These are phyloP conservation scores for Zaprionus ghesquierei DNA, from an alignment of 1,140 invertebrate species.

Conservation along the genomic window DNA sequence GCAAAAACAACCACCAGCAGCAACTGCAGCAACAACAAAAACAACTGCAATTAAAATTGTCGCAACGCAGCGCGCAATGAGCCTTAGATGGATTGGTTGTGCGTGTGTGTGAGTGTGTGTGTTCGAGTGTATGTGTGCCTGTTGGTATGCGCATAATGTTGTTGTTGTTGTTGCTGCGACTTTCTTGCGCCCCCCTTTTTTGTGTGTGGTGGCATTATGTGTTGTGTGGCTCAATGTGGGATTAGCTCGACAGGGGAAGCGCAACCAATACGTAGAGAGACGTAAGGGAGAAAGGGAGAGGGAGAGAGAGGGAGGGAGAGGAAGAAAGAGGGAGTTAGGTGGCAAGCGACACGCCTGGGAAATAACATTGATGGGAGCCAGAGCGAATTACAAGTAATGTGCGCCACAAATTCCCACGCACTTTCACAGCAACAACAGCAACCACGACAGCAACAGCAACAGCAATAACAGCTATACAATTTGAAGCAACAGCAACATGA, in stretches of 20 bases:
- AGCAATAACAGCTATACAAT: not conserved
- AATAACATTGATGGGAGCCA: constrained; percentile 71
- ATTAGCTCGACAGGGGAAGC: constrained; percentile 38
- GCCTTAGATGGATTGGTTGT: constrained; percentile 61
- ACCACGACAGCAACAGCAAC: not conserved
- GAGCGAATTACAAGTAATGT: constrained; percentile 15
- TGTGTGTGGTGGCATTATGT: constrained; percentile 33
- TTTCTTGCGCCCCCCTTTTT: constrained; percentile 6
- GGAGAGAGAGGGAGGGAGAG: not conserved
- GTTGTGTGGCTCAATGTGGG: constrained; percentile 53
- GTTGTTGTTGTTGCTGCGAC: not conserved
- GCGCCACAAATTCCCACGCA: constrained; percentile 64
- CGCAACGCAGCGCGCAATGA: too few relatives aligned
- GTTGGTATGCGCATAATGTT: constrained; percentile 4
- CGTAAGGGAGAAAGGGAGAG: not conserved
- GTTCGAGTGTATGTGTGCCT: not conserved
- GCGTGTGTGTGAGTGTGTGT: not conserved
- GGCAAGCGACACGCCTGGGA: constrained; percentile 53
- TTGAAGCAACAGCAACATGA: not conserved
- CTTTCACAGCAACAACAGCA: constrained; percentile 30
- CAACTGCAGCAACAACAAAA: constrained; percentile 21
- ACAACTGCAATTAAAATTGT: constrained; percentile 72
- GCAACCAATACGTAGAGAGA: constrained; percentile 12
- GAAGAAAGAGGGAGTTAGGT: not conserved
- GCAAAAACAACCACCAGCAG: constrained; percentile 2